A percentile compares a stretch with the other conserved stretches of the same genome.
These are phyloP conservation scores for Neoseiulus cucumeris DNA, from an alignment of 1,140 invertebrate species.

Conservation along the genomic window DNA sequence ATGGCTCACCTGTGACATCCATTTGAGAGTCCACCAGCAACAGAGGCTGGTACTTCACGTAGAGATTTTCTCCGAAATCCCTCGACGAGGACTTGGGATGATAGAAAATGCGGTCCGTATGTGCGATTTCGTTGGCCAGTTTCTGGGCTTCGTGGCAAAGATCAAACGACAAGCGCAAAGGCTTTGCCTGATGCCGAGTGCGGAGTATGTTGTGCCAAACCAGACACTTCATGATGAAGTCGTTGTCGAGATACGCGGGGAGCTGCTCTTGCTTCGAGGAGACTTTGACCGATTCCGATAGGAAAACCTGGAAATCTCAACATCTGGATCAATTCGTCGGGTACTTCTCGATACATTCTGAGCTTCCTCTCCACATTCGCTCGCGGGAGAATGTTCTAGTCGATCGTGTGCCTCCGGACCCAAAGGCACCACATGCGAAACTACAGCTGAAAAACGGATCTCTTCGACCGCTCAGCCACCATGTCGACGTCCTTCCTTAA, in stretches of 20 bases:
- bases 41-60: neutral
- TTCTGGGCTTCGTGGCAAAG: neutral
- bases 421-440: too few relatives aligned
- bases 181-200: neutral
- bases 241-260: neutral
- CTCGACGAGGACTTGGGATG: neutral
- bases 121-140: neutral
- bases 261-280: neutral
- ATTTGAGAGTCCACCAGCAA: neutral
- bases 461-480: too few relatives aligned
- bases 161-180: neutral
- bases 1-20: neutral
- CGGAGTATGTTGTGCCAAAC: constrained; percentile 10
- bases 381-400: too few relatives aligned
- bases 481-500: too few relatives aligned
- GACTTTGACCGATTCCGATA: neutral
- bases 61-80: neutral
- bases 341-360: too few relatives aligned
- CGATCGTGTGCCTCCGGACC: too few relatives aligned
- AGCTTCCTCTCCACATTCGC: too few relatives aligned
- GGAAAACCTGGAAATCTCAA: neutral
- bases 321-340: too few relatives aligned
- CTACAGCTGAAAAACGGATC: too few relatives aligned
- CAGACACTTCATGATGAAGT: neutral
- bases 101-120: neutral